These are phyloP conservation scores for Melanotaenia nigrans DNA, from an alignment of 2,797 vertebrate species.

Conservation along the genomic window DNA sequence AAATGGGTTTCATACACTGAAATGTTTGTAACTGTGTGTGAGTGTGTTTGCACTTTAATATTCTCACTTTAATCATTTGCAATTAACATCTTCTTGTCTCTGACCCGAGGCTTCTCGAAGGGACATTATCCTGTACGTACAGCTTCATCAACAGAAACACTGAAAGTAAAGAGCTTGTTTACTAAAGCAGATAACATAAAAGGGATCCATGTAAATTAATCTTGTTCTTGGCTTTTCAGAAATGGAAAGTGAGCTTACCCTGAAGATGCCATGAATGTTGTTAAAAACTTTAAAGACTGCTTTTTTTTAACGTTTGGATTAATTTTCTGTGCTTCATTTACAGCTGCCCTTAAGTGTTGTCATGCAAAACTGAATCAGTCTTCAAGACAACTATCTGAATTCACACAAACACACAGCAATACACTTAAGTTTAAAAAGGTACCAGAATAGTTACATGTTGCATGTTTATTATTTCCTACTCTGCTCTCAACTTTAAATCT, in stretches of 20 bases:
- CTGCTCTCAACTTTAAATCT: not conserved
- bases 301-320: not conserved
- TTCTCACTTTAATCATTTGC: constrained; percentile 45
- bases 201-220: constrained; percentile 45
- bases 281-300: constrained; percentile 19
- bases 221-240: constrained; percentile 51
- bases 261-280: constrained; percentile 21
- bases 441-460: not conserved
- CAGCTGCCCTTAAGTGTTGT: not conserved
- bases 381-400: not conserved
- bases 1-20: constrained; percentile 57
- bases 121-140: constrained; percentile 30
- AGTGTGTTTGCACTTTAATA: constrained; percentile 41
- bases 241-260: constrained; percentile 39
- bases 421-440: constrained; percentile 10
- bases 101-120: constrained; percentile 41
- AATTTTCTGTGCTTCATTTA: not conserved
- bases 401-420: not conserved
- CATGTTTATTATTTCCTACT: not conserved
- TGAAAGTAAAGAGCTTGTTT: constrained; percentile 49
- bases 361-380: not conserved
- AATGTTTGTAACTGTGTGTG: constrained; percentile 13
- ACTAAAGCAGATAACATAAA: constrained; percentile 48
- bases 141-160: constrained; percentile 30
- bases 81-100: constrained; percentile 39